Base-by-base conservation (phyloP, 2,888 invertebrate genomes). In the Hydrotaea diabolus region DNA sequence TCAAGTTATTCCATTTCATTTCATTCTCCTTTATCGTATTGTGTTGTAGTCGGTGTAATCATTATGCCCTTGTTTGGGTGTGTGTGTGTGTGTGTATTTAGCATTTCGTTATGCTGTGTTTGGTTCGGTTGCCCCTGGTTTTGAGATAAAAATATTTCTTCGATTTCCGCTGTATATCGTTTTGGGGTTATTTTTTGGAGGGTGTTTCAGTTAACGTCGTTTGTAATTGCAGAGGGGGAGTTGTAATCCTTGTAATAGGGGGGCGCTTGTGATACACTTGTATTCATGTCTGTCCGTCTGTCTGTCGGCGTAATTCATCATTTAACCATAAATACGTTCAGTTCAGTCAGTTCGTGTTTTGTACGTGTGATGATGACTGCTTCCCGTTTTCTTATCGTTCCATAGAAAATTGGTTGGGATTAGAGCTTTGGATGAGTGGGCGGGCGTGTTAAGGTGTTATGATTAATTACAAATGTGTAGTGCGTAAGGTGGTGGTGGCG, bases 1-100 rank as follows among this genome's bases (percentile, higher is more conserved):
- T 46, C n/a, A n/a, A n/a, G n/a, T n/a, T n/a, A n/a, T n/a, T n/a
- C n/a, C 62, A 73, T 80, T 76, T 64, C 36, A 64, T 64, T 64
- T 43, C 46, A 2, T 46, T 66, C n/a, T 66, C 39, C 4, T 36
- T 0, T 64, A 31, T 39, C 31, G 39, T 17, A 43, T n/a, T 39
- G 66, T 64, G 62, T 2, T 62, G 62, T 64, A 64, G 76, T 46
- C 57, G 31, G 11, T 62, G 23, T 36, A 79, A 76, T 49, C 74
- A 74, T 80, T 62, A 74, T 69, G n/a, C 31, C 7, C 31, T 31
- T 31, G 3, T 31, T 31, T 31, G 31, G 31, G n/a, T n/a, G n/a
- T 31, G 31, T 31, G 31, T 31, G 31, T 31, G 31, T 31, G 31
- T 31, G 21, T 64, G 21, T 71, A 46, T 83, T 77, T 74, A 23